phyloP scores from a whole-genome alignment of 2,113 vertebrate genomes.

The Pardalotus punctatus region DNA sequence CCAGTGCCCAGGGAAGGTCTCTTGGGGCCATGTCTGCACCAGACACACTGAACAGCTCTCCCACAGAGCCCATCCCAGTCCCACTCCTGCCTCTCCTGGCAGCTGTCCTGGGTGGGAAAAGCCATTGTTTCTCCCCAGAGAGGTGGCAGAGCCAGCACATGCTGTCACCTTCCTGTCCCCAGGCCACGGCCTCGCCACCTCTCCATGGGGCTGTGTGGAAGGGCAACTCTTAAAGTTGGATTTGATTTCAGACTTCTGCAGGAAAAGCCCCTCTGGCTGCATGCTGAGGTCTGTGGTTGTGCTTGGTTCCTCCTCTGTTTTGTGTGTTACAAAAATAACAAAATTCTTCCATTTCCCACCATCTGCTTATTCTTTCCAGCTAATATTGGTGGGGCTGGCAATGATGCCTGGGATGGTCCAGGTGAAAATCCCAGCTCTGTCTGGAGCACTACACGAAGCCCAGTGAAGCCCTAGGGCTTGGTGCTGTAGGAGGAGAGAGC shows the following conservation, averaged over 20 bases:
- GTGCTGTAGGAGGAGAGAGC: neutral
- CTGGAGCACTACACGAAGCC: rapidly evolving
- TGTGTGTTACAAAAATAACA: rapidly evolving
- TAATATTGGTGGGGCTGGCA: rapidly evolving
- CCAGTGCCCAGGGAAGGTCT: neutral
- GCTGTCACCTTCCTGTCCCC: neutral
- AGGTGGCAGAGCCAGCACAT: rapidly evolving
- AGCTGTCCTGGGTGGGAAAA: neutral
- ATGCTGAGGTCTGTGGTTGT: neutral
- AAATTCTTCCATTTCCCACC: rapidly evolving
- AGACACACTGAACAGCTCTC: rapidly evolving
- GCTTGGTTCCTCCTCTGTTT: neutral
- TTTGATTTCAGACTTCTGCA: rapidly evolving
- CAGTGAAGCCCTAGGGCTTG: neutral
- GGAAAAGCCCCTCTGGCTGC: neutral
- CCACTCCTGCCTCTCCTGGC: neutral
- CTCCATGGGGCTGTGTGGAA: neutral
- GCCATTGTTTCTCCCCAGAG: neutral
- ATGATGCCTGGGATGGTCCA: rapidly evolving
- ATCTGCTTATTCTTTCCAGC: neutral
- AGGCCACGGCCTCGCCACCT: rapidly evolving
- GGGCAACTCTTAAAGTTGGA: rapidly evolving
- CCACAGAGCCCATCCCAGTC: neutral
- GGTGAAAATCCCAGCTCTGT: neutral
- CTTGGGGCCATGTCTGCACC: rapidly evolving